phyloP scores from a whole-genome alignment of 1,140 invertebrate species.

The Parapsyche elsis region DNA sequence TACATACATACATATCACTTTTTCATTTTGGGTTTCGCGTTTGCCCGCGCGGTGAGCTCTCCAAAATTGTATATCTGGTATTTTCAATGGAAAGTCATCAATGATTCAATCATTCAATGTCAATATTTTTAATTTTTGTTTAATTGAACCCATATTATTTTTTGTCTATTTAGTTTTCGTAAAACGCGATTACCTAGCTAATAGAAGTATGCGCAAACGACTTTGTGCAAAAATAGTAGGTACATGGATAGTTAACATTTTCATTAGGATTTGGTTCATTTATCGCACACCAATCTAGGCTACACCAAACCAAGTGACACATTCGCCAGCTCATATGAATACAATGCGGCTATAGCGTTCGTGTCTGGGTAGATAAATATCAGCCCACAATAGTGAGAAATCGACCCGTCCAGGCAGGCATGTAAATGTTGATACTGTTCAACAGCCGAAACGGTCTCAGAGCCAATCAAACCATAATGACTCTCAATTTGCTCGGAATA shows the following conservation, averaged over 20 bases:
- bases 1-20: too few species aligned
- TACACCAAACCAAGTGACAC: background rate
- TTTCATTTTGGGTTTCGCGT: background rate
- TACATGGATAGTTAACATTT: background rate
- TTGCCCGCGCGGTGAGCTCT: background rate
- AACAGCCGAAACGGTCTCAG: constrained; percentile 14
- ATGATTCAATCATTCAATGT: too few species aligned
- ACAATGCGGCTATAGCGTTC: constrained; percentile 30
- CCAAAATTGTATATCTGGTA: background rate
- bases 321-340: constrained; percentile 43
- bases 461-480: background rate
- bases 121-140: too few species aligned
- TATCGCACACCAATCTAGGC: background rate
- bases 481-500: background rate
- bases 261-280: background rate
- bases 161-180: too few species aligned
- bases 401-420: background rate
- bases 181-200: too few species aligned
- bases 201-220: too few species aligned
- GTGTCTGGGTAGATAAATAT: constrained; percentile 37
- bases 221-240: background rate
- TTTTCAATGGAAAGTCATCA: too few species aligned
- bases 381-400: constrained; percentile 41
- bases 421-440: background rate
- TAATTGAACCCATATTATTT: background rate